phyloP scores from a whole-genome alignment of 2,113 vertebrate species.

The Erinaceus europaeus region DNA sequence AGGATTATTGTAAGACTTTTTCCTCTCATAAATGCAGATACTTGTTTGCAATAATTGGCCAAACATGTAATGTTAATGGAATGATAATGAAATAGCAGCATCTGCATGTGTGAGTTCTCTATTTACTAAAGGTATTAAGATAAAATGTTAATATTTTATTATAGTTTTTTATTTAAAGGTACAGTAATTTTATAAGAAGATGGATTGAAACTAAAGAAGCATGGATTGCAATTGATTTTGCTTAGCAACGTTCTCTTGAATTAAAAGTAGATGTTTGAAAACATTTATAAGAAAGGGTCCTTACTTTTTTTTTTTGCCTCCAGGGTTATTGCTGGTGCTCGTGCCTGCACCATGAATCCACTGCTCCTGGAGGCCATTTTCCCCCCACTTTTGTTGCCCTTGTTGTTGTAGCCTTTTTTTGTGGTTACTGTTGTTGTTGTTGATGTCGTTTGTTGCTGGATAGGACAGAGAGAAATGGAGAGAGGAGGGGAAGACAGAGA shows the following conservation, averaged over 20 bases:
- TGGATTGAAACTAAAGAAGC: neutral
- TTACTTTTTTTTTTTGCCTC: too few species aligned
- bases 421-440: too few species aligned
- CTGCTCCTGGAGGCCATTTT: too few species aligned
- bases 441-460: too few species aligned
- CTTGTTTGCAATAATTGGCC: neutral
- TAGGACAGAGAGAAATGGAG: too few species aligned
- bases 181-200: neutral
- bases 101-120: neutral
- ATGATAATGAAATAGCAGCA: neutral
- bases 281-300: neutral
- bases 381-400: too few species aligned
- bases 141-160: conserved; percentile 8
- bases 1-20: conserved; percentile 17
- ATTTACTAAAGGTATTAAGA: conserved; percentile 7
- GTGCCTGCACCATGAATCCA: too few species aligned
- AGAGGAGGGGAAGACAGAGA: too few species aligned
- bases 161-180: neutral
- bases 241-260: conserved; percentile 10
- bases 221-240: conserved; percentile 14
- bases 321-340: too few species aligned
- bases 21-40: neutral
- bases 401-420: too few species aligned
- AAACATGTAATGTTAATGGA: conserved; percentile 14
- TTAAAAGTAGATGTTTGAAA: conserved; percentile 3